These are phyloP conservation scores for Myotis brandtii DNA, from an alignment of 2,113 vertebrate genomes.

Conservation along the genomic window DNA sequence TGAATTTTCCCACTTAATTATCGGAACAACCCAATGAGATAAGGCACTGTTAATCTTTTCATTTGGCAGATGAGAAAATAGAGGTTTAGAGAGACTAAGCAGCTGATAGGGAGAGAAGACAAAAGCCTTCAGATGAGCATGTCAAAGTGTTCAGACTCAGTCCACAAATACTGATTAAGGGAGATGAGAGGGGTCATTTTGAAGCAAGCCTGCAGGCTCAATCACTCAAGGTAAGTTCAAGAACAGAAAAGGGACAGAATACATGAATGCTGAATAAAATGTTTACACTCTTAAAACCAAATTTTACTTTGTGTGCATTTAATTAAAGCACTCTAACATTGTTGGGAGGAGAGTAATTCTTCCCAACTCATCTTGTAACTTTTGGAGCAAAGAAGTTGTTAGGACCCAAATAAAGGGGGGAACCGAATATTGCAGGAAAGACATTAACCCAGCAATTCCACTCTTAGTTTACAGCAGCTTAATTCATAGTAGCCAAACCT, in stretches of 20 bases:
- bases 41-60: neutral
- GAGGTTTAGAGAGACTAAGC: slow-evolving; percentile 16
- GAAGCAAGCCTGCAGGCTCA: neutral
- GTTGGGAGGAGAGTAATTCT: neutral
- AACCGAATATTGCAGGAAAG: neutral
- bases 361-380: neutral
- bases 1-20: slow-evolving; percentile 24
- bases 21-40: neutral
- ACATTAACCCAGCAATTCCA: neutral
- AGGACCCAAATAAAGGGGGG: neutral
- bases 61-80: slow-evolving; percentile 18
- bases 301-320: neutral
- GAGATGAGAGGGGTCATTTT: neutral
- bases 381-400: neutral
- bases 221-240: neutral
- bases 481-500: neutral
- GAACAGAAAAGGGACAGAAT: neutral
- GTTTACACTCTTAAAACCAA: slow-evolving; percentile 39
- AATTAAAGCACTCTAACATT: slow-evolving; percentile 4
- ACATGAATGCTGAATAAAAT: slow-evolving; percentile 45
- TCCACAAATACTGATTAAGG: neutral
- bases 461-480: neutral
- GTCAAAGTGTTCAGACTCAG: neutral
- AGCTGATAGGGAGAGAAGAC: slow-evolving; percentile 12
- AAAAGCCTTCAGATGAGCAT: neutral